Percentiles rank a stretch among this genome's conserved stretches.
Conservation (phyloP, 2,113 vertebrate genomes). For the Otus sunia region DNA sequence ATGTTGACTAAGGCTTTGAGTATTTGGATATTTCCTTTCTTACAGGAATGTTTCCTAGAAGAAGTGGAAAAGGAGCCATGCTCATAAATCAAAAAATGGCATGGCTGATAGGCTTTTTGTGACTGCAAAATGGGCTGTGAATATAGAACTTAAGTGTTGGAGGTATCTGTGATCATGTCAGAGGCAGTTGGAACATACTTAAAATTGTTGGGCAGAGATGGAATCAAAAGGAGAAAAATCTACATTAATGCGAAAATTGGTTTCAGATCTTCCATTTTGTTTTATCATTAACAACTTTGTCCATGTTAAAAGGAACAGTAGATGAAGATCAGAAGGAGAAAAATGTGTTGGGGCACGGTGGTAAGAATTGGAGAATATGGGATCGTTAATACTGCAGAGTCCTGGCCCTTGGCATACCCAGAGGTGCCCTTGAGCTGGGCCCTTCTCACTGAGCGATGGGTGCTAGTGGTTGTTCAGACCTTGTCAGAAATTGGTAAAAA, state of each 20-base stretch:
- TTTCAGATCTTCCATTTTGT: background rate
- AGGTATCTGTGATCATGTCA: background rate
- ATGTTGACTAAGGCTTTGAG: background rate
- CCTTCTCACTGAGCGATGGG: background rate
- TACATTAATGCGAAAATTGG: background rate
- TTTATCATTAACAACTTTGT: background rate
- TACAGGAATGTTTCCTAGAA: background rate
- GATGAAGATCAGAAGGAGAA: background rate
- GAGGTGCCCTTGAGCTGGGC: background rate
- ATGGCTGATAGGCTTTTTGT: background rate
- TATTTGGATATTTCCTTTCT: background rate
- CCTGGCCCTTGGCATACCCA: background rate
- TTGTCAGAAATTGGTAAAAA: background rate
- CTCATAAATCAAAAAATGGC: background rate
- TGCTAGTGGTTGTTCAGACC: background rate
- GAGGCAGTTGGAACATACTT: background rate
- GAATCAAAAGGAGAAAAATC: background rate
- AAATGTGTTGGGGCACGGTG: background rate
- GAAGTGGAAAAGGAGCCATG: background rate
- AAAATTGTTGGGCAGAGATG: background rate
- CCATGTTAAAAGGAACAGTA: background rate
- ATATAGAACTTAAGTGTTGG: background rate
- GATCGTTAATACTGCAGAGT: background rate
- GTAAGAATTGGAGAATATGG: background rate
- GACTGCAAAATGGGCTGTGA: slow-evolving; percentile 16